Evolutionary conservation across 2,113 vertebrate genomes (phyloP).

Genomic region (Macaca nemestrina): DNA sequence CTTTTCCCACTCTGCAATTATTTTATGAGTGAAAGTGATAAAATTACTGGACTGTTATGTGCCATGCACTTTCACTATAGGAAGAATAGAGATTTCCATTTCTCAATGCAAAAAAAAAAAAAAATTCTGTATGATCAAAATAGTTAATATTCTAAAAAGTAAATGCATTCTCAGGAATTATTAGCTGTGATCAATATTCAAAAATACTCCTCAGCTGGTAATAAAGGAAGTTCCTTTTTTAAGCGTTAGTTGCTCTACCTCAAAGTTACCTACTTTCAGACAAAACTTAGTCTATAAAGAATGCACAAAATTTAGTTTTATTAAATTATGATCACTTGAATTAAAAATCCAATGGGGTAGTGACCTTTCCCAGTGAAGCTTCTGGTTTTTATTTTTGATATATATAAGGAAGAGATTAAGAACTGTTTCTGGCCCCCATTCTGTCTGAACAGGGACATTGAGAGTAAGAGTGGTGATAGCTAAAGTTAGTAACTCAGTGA

Average conservation of each 20-base stretch:
- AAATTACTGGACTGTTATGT: not conserved
- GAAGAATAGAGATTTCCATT: not conserved
- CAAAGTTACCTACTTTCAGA: not conserved
- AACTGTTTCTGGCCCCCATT: not conserved
- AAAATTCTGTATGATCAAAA: not conserved
- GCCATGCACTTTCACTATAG: not conserved
- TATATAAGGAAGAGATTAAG: not conserved
- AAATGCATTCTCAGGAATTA: not conserved
- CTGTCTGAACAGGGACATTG: not conserved
- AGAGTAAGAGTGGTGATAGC: not conserved
- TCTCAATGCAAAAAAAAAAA: not conserved
- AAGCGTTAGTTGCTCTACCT: not conserved
- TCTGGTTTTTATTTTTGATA: not conserved
- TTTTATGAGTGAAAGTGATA: conserved; percentile 6
- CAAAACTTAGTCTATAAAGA: not conserved
- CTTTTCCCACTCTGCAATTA: not conserved
- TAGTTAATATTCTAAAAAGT: not conserved
- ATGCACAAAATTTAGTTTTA: not conserved
- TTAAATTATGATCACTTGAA: not conserved
- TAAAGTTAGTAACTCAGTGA: not conserved
- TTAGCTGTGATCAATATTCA: not conserved
- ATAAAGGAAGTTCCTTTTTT: not conserved
- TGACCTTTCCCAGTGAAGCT: not conserved
- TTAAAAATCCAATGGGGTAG: not conserved
- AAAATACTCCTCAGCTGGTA: not conserved